Base-by-base conservation (phyloP, 2,113 vertebrate species). In the Tamias sibiricus region DNA sequence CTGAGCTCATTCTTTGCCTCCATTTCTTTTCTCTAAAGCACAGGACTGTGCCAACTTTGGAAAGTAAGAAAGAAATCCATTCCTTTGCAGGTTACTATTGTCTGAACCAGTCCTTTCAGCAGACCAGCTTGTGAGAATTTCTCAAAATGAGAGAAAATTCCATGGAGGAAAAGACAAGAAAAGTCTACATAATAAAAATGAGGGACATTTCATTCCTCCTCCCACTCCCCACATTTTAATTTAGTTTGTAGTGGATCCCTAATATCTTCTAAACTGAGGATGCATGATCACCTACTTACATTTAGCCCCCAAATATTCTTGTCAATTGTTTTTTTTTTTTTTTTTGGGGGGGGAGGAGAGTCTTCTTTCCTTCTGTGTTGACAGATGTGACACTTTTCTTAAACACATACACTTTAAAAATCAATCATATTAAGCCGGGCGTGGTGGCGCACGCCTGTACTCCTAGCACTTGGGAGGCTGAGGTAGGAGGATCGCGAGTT, bases 351-450 rank as follows among this genome's bases (percentile, higher is more conserved):
- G 11, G 6, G 52, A 20, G 11, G 8, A 32, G 2, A 72, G 35
- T n/a, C n/a, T 84, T 64, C 14, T 24, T 69, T 89, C 24, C n/a
- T 57, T 90, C 57, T 72, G 7, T 28, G 30, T 69, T 79, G 72
- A 54, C 22, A 94, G 44, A 66, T 72, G 26, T 19, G 89, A 24
- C 11, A 68, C 19, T 80, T 93, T 44, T 4, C n/a, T 89, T 77
- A 84, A 84, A 74, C 17, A 68, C 16, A 44, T 91, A 69, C 69
- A 32, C 64, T 95, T 96, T 14, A 86, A 96, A 92, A 72, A 44
- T 24, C 64, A 49, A 24, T 86, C 10, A 74, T 76, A 90, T 79
- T 54, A n/a, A n/a, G n/a, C n/a, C n/a, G n/a, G n/a, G n/a, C n/a
- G n/a, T n/a, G n/a, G n/a, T n/a, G n/a, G n/a, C n/a, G n/a, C n/a